A percentile compares a stretch with the other conserved stretches of the same genome.
These are phyloP conservation scores for Brachyrhaphis roseni DNA, from an alignment of 2,797 vertebrate species.

Conservation along the genomic window DNA sequence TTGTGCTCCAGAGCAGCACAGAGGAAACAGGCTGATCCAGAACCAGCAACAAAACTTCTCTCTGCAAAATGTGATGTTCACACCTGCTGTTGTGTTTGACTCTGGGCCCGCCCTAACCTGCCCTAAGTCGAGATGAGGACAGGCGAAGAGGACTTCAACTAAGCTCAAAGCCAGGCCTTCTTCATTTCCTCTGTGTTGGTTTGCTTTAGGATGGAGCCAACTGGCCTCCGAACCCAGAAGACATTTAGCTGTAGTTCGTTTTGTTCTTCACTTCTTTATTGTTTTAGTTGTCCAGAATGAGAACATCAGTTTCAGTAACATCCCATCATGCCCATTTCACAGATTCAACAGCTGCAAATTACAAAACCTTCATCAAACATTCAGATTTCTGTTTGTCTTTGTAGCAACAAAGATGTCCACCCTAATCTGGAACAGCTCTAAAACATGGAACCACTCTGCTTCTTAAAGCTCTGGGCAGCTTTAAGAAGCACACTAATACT, in stretches of 20 bases:
- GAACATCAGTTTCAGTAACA: not conserved
- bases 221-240: not conserved
- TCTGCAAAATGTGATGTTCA: not conserved
- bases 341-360: not conserved
- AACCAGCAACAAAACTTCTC: not conserved
- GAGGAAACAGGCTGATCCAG: not conserved
- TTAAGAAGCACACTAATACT: constrained; percentile 33
- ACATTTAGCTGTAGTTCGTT: not conserved
- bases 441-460: constrained; percentile 4
- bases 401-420: not conserved
- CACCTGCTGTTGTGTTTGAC: not conserved
- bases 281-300: not conserved
- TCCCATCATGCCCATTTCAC: constrained; percentile 3
- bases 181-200: not conserved
- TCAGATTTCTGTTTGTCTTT: not conserved
- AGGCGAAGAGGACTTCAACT: not conserved
- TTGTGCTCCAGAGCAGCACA: not conserved
- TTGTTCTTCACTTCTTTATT: not conserved
- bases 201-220: not conserved
- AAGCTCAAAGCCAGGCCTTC: not conserved
- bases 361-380: constrained; percentile 4
- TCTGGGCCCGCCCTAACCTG: too few species aligned
- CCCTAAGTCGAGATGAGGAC: not conserved
- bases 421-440: constrained; percentile 6
- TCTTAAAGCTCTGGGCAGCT: too few species aligned